phyloP scores from a whole-genome alignment of 2,113 vertebrate genomes.

The Hystrix cristata region DNA sequence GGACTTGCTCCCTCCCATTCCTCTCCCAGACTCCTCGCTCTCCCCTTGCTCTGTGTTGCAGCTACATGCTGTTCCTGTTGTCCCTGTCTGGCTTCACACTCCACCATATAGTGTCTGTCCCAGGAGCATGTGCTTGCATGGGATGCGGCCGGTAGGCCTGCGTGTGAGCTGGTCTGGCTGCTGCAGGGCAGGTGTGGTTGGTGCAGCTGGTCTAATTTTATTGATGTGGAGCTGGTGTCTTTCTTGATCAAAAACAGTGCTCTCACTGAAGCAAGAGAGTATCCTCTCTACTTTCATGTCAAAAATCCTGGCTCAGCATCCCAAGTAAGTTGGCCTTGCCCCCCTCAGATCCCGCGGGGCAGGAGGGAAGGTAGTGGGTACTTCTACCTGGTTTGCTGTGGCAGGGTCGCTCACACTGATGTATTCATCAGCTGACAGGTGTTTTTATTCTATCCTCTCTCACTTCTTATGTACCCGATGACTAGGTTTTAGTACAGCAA shows the following conservation, averaged over 20 bases:
- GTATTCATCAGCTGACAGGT: not conserved
- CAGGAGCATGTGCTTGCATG: not conserved
- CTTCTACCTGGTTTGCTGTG: not conserved
- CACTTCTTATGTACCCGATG: not conserved
- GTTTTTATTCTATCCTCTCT: not conserved
- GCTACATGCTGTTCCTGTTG: not conserved
- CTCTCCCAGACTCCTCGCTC: not conserved
- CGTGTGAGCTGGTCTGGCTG: not conserved
- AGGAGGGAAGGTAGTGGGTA: not conserved
- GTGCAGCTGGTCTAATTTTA: not conserved
- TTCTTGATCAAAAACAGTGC: not conserved
- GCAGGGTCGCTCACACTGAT: not conserved
- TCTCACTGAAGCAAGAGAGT: not conserved
- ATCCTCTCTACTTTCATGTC: too few relatives aligned
- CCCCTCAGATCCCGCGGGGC: fast-evolving
- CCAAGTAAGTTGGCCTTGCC: not conserved
- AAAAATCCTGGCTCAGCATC: not conserved
- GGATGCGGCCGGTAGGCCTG: not conserved
- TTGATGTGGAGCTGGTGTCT: not conserved
- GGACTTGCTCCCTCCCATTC: not conserved
- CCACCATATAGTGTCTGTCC: not conserved
- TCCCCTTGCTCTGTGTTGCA: not conserved
- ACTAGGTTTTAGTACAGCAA: not conserved
- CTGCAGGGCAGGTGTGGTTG: too few relatives aligned
- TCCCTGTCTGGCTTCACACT: not conserved